These are phyloP conservation scores for Melanophora roralis DNA, from an alignment of 2,888 invertebrate genomes.

Conservation along the genomic window DNA sequence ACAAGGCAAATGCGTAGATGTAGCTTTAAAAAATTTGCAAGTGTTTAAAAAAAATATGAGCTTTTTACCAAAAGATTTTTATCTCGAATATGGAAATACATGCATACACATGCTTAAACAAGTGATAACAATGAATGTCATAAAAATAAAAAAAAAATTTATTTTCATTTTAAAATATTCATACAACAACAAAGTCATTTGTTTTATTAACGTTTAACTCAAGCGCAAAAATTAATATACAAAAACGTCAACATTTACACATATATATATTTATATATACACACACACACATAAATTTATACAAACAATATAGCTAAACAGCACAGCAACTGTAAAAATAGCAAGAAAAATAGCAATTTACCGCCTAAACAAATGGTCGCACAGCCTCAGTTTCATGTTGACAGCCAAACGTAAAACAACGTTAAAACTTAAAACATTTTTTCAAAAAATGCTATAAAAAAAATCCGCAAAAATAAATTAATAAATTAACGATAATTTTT, in stretches of 20 bases:
- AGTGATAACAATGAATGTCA: conserved; percentile 25
- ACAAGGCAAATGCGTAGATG: background rate
- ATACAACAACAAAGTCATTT: background rate
- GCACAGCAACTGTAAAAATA: conserved; percentile 31
- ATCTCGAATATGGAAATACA: no score
- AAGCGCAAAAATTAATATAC: conserved; percentile 35
- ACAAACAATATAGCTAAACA: conserved; percentile 22
- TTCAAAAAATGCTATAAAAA: conserved; percentile 9
- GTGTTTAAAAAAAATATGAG: no score
- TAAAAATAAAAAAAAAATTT: conserved; percentile 14
- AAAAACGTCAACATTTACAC: no score
- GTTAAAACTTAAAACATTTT: conserved; percentile 69
- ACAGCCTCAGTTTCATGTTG: conserved; percentile 73
- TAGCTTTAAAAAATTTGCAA: background rate
- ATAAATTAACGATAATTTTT: background rate
- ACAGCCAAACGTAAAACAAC: conserved; percentile 72
- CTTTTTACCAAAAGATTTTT: no score
- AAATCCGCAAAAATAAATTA: background rate
- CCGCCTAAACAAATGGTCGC: conserved; percentile 72
- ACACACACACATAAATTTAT: background rate
- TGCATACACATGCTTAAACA: background rate
- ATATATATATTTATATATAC: conserved; percentile 2
- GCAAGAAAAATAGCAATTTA: conserved; percentile 66
- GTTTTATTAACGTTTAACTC: conserved; percentile 26
- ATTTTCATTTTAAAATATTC: conserved; percentile 13